Conservation (phyloP, 2,797 vertebrate species). For the Pogonophryne albipinna region DNA sequence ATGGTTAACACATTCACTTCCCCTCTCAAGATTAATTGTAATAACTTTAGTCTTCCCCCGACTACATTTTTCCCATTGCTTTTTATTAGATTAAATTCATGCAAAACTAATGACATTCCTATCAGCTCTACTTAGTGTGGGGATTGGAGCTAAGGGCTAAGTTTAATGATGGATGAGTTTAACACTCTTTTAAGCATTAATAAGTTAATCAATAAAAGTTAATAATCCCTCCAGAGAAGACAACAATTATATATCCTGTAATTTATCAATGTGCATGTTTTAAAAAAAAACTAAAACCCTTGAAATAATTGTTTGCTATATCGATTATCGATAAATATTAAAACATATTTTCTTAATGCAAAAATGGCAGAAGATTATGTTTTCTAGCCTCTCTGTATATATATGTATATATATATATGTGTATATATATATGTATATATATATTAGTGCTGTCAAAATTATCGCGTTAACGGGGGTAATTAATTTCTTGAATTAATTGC, state of each 20-base stretch:
- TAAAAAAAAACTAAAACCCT: conserved; percentile 11
- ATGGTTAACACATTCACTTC: neutral
- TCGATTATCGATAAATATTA: too few species aligned
- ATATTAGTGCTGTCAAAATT: too few species aligned
- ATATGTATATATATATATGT: too few species aligned
- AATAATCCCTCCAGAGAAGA: neutral
- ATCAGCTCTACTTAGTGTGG: neutral
- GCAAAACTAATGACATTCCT: neutral
- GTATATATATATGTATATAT: too few species aligned
- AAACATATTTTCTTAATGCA: too few species aligned
- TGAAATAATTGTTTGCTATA: too few species aligned
- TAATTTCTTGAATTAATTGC: too few species aligned
- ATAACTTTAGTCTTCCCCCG: too few species aligned
- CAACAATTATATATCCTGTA: neutral
- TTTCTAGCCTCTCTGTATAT: too few species aligned
- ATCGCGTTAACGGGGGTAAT: too few species aligned
- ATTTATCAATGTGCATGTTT: neutral
- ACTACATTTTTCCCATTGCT: neutral
- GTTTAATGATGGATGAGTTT: neutral
- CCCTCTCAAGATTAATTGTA: neutral
- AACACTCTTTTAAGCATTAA: neutral
- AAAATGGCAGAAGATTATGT: too few species aligned
- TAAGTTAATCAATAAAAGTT: neutral
- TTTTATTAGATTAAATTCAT: neutral
- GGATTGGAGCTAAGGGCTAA: too few species aligned